phyloP scores from a whole-genome alignment of 2,113 vertebrate genomes.

The Campylomormyrus tamandua region DNA sequence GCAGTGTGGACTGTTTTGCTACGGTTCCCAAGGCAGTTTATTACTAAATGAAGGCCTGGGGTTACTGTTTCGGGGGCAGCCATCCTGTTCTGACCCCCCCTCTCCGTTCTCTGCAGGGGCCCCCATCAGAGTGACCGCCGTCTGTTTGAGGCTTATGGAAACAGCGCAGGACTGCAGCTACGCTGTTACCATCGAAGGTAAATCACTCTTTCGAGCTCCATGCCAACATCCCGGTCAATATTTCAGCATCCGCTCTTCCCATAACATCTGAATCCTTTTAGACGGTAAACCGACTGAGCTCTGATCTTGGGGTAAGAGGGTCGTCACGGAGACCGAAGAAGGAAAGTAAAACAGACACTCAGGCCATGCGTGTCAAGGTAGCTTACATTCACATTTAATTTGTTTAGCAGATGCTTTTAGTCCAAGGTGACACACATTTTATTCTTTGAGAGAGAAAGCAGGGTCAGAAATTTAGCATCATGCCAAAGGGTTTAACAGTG shows the following conservation, averaged over 20 bases:
- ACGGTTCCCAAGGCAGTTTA: slow-evolving; percentile 49
- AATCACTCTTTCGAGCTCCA: slow-evolving; percentile 20
- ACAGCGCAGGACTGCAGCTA: slow-evolving; percentile 58
- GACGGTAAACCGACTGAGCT: neutral
- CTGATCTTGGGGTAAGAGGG: neutral
- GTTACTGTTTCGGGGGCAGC: slow-evolving; percentile 46
- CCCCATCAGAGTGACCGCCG: slow-evolving; percentile 53
- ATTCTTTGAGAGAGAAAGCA: neutral
- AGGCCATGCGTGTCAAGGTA: neutral
- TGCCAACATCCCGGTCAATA: neutral
- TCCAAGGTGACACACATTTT: neutral
- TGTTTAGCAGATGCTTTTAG: neutral
- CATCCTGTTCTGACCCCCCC: slow-evolving; percentile 57
- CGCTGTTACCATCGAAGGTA: slow-evolving; percentile 70
- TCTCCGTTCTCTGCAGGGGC: slow-evolving; percentile 50
- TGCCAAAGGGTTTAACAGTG: neutral
- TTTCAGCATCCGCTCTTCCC: neutral
- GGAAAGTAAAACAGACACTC: neutral
- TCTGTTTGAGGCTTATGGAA: slow-evolving; percentile 58
- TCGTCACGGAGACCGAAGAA: neutral
- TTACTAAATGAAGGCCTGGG: slow-evolving; percentile 52
- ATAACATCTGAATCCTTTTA: neutral
- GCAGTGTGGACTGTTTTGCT: slow-evolving; percentile 26
- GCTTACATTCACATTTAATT: neutral
- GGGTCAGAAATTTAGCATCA: neutral